Evolutionary conservation across 2,888 invertebrate genomes (phyloP).

Genomic region (Apamea monoglypha): DNA sequence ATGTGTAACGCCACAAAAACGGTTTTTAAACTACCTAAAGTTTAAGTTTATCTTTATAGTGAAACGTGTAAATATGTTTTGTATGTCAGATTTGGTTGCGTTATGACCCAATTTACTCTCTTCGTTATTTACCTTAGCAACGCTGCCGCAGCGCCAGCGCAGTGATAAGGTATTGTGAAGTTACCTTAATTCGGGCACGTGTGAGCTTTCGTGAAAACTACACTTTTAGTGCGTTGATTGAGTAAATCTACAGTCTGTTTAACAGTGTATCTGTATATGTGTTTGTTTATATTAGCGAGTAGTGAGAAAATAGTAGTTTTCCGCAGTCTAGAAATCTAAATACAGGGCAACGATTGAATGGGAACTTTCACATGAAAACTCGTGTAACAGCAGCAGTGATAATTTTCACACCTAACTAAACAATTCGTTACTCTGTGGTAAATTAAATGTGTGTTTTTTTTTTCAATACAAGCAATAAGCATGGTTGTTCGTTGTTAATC

Average conservation of each 20-base stretch:
- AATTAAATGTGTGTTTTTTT: neutral
- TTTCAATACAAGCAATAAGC: neutral
- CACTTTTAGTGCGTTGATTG: slow-evolving; percentile 18
- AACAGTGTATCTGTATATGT: neutral
- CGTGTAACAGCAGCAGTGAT: neutral
- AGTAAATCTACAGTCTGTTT: slow-evolving; percentile 15
- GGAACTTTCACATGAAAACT: slow-evolving; percentile 12
- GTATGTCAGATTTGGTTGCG: slow-evolving; percentile 57
- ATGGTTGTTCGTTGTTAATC: neutral
- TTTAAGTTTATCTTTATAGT: slow-evolving; percentile 22
- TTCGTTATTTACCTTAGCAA: slow-evolving; percentile 72
- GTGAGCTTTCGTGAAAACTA: slow-evolving; percentile 55
- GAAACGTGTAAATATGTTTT: slow-evolving; percentile 36
- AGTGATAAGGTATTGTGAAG: slow-evolving; percentile 66
- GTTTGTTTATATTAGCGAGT: slow-evolving; percentile 1
- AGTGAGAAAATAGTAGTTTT: slow-evolving; percentile 18
- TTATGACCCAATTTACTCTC: slow-evolving; percentile 68
- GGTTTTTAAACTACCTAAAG: slow-evolving; percentile 2
- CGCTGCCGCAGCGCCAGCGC: slow-evolving; percentile 63
- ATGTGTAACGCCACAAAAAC: slow-evolving; percentile 15
- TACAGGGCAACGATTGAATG: slow-evolving; percentile 12
- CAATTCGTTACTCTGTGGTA: neutral
- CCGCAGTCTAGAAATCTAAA: slow-evolving; percentile 1
- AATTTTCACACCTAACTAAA: slow-evolving; percentile 23
- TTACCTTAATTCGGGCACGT: slow-evolving; percentile 52